Evolutionary conservation across 1,140 invertebrate genomes (phyloP), one percentile per base, ranked within the genome.

Genomic region (Drosophila gunungcola): DNA sequence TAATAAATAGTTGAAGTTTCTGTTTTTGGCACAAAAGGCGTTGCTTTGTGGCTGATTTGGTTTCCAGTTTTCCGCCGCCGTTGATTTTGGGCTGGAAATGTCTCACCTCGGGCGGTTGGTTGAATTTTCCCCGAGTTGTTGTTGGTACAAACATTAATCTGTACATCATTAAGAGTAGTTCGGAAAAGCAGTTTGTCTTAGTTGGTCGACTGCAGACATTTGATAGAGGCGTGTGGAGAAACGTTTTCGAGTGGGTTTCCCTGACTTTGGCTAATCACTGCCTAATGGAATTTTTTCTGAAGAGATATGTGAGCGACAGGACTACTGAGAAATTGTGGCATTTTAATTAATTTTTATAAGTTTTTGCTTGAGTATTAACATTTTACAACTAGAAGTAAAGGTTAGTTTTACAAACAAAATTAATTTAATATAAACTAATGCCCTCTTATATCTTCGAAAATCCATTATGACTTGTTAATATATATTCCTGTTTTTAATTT

Each of bases 1-100:
- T 89, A 80, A 89, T 83, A 88, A 88, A 89, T 88, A 89, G 79
- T 88, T 89, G 60, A 88, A 83, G 84, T 86, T 88, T 78, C 54
- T 42, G 52, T 51, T 70, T 77, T 72, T 81, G 81, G 58, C 80
- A 76, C 80, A 84, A 76, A 83, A 83, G 80, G 80, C 81, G 73
- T 85, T 78, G 68, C 74, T 69, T 56, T 78, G 73, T 55, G 77
- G 68, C 73, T 70, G 77, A 77, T 65, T 78, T 78, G 78, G 52
- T 63, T 68, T 57, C 60, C 60, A 29, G 12, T 60, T 42, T 55
- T 52, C 52, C 72, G 34, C 48, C 55, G 58, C 48, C 38, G 64
- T 65, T 83, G 63, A 61, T 77, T 63, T 64, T 53, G 56, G 53
- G 48, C 43, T 64, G 75, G 69, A 76, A 75, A 49, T 51, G 48